Base-by-base conservation (phyloP, 2,113 vertebrate genomes). In the Dicentrarchus labrax region DNA sequence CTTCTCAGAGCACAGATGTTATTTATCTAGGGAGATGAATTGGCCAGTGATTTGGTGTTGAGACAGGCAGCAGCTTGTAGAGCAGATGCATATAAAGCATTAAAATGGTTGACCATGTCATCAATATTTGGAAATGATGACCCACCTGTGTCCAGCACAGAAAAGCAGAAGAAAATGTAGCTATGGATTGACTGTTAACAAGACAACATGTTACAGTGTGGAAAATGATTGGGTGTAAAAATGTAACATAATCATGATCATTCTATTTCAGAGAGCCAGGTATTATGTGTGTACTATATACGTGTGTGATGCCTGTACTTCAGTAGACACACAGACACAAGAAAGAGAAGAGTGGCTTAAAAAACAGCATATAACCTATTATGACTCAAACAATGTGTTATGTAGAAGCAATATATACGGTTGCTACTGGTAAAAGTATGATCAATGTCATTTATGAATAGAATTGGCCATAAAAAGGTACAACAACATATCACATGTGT, bases 331-430 rank as follows among this genome's bases (percentile, higher is more conserved):
- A 45, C 43, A 12, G 3, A 47, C 3, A 47, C 45, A 47, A 13
- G 13, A 47, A 47, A 47, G 1, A 6, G 22, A 68, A 67, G 8
- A 80, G 2, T 41, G 12, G 4, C 10, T 12, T 79, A 8, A 50
- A 19, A 72, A 30, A 30, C 4, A 38, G 15, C 19, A 72, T 22
- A 22, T 10, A 1, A 54, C 53, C 2, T 8, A 19, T 22, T 47
- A n/a, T 54, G n/a, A 59, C 38, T 39, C 19, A 83, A 71, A 59
- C 21, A 62, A 69, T 17, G 13, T 21, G 22, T 65, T 2, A 60
- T 5, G 50, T 3, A 45, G 15, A 43, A 9, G 53, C 8, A 41
- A 65, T 17, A 45, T 11, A n/a, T 1, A 15, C 10, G 13, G 9
- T 2, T 70, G 3, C 6, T 70, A 13, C 19, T 38, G 9, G 13